Evolutionary conservation across 1,140 invertebrate genomes (phyloP), one percentile per base, ranked within the genome.

Genomic region (Lineus longissimus): DNA sequence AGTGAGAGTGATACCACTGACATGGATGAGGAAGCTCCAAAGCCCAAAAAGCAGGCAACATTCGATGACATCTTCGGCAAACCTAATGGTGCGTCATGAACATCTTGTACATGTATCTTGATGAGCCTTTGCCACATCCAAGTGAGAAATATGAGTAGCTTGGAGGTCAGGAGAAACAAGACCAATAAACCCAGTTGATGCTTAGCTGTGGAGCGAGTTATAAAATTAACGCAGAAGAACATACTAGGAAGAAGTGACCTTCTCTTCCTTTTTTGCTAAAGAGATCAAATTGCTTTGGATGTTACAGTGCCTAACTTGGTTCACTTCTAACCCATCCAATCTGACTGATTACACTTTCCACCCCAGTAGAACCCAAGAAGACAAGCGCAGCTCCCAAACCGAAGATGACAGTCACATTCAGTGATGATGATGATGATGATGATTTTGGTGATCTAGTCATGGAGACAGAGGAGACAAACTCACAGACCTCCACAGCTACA

Each of bases 381-480:
- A 4, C 33, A 4, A 36, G 15, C 6, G 56, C 56, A 17, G 27
- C 31, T 15, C 22, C 27, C 2, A 58, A 58, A 36, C 6, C 27
- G 23, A 58, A 58, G 31, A 58, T 30, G 31, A 2, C 11, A 31
- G 27, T 23, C 2, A 22, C 13, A 17, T 9, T 22, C 11, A 31
- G 17, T 57, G 66, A 66, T 59, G 62, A 67, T 61, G 67, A 69
- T 59, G 61, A 65, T 58, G 62, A 69, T 51, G 61, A 62, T 43
- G 33, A 65, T 51, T 47, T 60, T 25, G 45, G 65, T 57, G 40
- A 55, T 62, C 19, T 45, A 2, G n/a, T 55, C 40, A 40, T 19
- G 9, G 47, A 47, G 40, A 36, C 62, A 61, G 36, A 63, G 43
- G 59, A 36, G 43, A 40, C 56, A 57, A 30, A 30, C 25, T 25